Evolutionary conservation across 1,140 invertebrate genomes (phyloP).

Genomic region (Fopius arisanus): DNA sequence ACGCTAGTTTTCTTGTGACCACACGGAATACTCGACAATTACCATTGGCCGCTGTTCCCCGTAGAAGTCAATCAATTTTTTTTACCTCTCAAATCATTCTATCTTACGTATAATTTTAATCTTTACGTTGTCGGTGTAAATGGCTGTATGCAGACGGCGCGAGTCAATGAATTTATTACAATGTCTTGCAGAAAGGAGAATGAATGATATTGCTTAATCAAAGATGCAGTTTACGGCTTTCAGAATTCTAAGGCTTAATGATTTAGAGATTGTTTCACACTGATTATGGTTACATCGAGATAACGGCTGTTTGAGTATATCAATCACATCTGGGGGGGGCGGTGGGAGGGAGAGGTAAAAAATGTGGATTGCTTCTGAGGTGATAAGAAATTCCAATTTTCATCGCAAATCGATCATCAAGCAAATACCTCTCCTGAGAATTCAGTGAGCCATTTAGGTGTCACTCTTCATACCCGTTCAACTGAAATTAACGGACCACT

Average conservation of each 20-base stretch:
- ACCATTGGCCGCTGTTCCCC: not conserved
- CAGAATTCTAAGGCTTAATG: not conserved
- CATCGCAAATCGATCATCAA: too few relatives aligned
- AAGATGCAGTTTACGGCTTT: not conserved
- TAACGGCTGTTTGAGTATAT: not conserved
- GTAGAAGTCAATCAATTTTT: slow-evolving; percentile 3
- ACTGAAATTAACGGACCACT: slow-evolving; percentile 31
- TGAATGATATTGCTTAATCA: not conserved
- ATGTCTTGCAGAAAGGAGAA: not conserved
- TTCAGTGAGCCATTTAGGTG: too few relatives aligned
- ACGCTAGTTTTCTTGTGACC: slow-evolving; percentile 4
- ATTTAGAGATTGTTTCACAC: not conserved
- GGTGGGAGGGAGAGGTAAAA: too few relatives aligned
- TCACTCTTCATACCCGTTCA: not conserved
- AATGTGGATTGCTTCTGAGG: too few relatives aligned
- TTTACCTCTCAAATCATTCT: not conserved
- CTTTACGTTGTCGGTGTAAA: not conserved
- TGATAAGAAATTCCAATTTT: too few relatives aligned
- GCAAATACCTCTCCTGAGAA: too few relatives aligned
- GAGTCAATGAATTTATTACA: slow-evolving; percentile 13
- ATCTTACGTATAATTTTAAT: not conserved
- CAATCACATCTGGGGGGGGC: not conserved
- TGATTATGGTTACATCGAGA: not conserved
- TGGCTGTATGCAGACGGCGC: not conserved
- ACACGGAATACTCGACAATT: not conserved